Conservation (phyloP, 2,797 vertebrate genomes). For the Microhierax caerulescens region DNA sequence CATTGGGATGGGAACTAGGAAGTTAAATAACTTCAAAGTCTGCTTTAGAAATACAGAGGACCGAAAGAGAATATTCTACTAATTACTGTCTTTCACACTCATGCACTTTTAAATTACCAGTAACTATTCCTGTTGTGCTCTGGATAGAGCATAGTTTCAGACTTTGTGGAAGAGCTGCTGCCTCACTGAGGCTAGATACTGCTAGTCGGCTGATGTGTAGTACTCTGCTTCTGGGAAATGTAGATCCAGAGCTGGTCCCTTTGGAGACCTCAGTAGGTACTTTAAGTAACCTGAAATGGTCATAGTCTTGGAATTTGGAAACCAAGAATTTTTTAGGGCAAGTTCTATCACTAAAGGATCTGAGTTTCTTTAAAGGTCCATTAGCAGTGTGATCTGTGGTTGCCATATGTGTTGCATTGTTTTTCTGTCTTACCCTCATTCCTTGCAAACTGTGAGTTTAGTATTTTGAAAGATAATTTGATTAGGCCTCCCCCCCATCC, state of each 20-base stretch:
- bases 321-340: neutral
- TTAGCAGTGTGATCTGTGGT: neutral
- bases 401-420: neutral
- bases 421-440: neutral
- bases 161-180: neutral
- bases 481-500: rapidly evolving
- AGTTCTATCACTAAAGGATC: neutral
- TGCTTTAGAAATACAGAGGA: neutral
- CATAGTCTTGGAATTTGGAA: neutral
- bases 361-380: neutral
- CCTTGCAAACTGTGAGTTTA: neutral
- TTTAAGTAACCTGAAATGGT: neutral
- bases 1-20: neutral
- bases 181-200: neutral
- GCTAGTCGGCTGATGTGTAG: neutral
- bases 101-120: neutral
- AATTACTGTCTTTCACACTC: neutral
- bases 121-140: neutral
- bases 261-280: neutral
- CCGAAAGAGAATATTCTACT: neutral
- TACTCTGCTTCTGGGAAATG: neutral
- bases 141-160: neutral
- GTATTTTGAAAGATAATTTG: neutral
- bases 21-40: neutral
- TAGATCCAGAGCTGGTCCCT: neutral